Evolutionary conservation across 2,888 invertebrate species (phyloP).

Genomic region (Pristionchus mayeri): DNA sequence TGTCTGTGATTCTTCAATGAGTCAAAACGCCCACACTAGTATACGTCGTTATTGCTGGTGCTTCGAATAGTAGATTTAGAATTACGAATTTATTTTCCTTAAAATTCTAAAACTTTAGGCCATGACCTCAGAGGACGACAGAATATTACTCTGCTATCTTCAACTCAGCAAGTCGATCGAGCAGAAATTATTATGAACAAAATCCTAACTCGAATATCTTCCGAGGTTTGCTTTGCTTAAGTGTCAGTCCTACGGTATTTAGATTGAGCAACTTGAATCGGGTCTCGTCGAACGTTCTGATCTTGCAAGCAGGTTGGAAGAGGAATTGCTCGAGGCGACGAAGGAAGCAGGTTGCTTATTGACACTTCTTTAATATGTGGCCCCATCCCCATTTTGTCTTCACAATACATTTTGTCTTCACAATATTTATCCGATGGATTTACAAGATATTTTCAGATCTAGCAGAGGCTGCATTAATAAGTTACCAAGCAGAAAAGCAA

Average conservation of each 20-base stretch:
- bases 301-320: neutral
- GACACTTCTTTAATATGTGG: neutral
- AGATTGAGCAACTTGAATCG: neutral
- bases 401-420: too few species aligned
- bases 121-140: neutral
- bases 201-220: neutral
- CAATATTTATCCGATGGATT: too few species aligned
- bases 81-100: too few species aligned
- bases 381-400: too few species aligned
- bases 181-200: neutral
- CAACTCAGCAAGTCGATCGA: neutral
- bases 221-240: neutral
- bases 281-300: neutral
- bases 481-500: neutral
- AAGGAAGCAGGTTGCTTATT: neutral
- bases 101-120: too few species aligned
- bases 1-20: too few species aligned
- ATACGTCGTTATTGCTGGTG: too few species aligned
- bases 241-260: neutral
- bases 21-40: too few species aligned
- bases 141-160: neutral
- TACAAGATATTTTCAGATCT: neutral
- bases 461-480: neutral
- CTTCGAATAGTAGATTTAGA: too few species aligned
- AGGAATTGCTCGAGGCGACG: neutral